Conservation (phyloP, 1,140 invertebrate genomes). For the Sycobia sp. region DNA sequence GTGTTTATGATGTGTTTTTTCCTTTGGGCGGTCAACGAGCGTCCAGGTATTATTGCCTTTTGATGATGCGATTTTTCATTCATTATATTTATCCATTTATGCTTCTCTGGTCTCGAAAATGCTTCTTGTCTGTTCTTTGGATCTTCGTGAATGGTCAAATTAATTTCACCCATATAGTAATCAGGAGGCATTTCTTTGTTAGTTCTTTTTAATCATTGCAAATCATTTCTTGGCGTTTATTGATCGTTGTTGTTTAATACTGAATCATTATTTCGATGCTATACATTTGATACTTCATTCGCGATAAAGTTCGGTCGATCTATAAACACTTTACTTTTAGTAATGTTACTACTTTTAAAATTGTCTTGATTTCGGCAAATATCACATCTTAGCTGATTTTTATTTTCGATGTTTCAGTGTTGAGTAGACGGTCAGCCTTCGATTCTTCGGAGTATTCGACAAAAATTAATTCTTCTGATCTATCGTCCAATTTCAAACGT, state of each 20-base stretch:
- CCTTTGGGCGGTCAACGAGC: neutral
- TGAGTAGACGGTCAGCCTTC: constrained; percentile 32
- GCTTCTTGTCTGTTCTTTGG: neutral
- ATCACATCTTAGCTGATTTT: constrained; percentile 43
- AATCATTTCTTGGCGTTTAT: neutral
- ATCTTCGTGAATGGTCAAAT: neutral
- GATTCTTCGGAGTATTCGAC: constrained; percentile 33
- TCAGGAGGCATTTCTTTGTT: too few species aligned
- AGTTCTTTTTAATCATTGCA: too few species aligned
- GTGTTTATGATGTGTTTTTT: too few species aligned
- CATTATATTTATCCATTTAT: constrained; percentile 8
- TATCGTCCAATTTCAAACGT: constrained; percentile 36
- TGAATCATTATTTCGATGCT: neutral
- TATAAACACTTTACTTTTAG: neutral
- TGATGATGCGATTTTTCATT: constrained; percentile 4
- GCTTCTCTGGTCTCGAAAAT: neutral
- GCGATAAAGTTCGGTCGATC: too few species aligned
- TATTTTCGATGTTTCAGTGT: constrained; percentile 41
- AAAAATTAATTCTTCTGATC: constrained; percentile 26
- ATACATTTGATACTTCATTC: neutral
- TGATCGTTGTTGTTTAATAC: neutral
- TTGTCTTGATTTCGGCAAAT: constrained; percentile 38
- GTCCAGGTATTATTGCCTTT: constrained; percentile 4
- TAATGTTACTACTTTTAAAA: constrained; percentile 9
- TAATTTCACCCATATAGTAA: neutral